Conservation (phyloP, 92 coral and sea anemone genomes). For the Ricordea florida region DNA sequence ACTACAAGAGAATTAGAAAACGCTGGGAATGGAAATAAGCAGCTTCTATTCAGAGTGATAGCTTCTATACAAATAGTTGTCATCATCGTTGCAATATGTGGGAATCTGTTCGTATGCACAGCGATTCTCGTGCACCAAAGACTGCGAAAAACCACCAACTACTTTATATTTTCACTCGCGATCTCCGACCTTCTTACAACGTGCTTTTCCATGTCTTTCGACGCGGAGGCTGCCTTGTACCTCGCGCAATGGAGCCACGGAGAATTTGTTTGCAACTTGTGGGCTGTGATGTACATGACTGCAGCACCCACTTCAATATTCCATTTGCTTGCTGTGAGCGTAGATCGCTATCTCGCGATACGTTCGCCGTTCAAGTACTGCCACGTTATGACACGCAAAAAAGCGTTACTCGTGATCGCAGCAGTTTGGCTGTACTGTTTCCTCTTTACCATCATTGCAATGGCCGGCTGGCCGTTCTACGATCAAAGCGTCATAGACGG, state of each 20-base stretch:
- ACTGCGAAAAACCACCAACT: constrained; percentile 72
- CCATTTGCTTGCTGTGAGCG: constrained; percentile 79
- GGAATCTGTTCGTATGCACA: constrained; percentile 76
- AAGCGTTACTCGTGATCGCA: constrained; percentile 51
- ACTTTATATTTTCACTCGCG: constrained; percentile 84
- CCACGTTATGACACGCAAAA: constrained; percentile 56
- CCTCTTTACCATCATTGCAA: constrained; percentile 56
- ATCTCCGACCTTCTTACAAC: constrained; percentile 83
- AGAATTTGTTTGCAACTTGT: constrained; percentile 61
- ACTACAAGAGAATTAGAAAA: too few species aligned
- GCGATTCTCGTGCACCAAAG: constrained; percentile 69
- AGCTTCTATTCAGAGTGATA: constrained; percentile 6
- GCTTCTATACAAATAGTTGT: constrained; percentile 54
- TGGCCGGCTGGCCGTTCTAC: constrained; percentile 68
- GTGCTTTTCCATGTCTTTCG: constrained; percentile 76
- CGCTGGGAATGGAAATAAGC: too few species aligned
- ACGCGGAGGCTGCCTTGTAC: constrained; percentile 59
- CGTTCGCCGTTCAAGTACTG: constrained; percentile 65
- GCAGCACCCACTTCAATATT: constrained; percentile 81
- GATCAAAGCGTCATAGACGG: constrained; percentile 31
- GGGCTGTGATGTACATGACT: constrained; percentile 61
- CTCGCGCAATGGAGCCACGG: constrained; percentile 64
- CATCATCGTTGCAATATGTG: constrained; percentile 58
- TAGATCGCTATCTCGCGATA: constrained; percentile 80
- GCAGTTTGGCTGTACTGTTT: constrained; percentile 69